Base-by-base conservation (phyloP, 2,113 vertebrate species). In the Mobula hypostoma region DNA sequence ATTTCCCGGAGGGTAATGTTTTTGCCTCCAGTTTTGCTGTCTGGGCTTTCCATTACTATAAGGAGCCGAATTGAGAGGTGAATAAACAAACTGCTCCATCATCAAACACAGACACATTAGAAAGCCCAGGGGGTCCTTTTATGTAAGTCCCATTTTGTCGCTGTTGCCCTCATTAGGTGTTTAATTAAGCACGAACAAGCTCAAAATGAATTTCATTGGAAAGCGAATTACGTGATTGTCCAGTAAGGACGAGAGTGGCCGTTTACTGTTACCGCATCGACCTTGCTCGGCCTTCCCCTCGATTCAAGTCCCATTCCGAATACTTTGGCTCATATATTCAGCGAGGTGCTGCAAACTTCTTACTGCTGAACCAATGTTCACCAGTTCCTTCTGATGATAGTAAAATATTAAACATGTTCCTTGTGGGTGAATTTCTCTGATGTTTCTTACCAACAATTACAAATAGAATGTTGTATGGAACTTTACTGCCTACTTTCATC, bases 71-170 rank as follows among this genome's bases (percentile, higher is more conserved):
- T 91, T 95, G 90, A 95, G 95, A 0, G 97, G 96, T 0, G 97
- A 83, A 0, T 94, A 96, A n/a, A 97, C 95, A 66, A 98, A 97
- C 7, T 95, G 95, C 76, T 98, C 98, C 98, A 99, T 99, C 94
- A 24, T 5, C 68, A 40, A 7, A 11, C 66, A 93, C 9, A 93
- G 32, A 27, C 36, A 17, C 40, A 19, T 63, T n/a, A 90, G 15
- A 32, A 2, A 3, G 24, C 21, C 14, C 29, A 32, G 7, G 58
- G n/a, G n/a, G 58, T 17, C 61, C 63, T 56, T 90, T 90, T 90
- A 90, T 90, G 15, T 7, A 68, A 61, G 14, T 17, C 12, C 58
- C 29, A n/a, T 88, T 88, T 63, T 29, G 58, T 15, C 56, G 0
- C 58, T 12, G 58, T 15, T 24, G 0, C 58, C 83, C 14, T 32